Evolutionary conservation across 2,888 invertebrate species (phyloP).

Genomic region (Amaurobius ferox): DNA sequence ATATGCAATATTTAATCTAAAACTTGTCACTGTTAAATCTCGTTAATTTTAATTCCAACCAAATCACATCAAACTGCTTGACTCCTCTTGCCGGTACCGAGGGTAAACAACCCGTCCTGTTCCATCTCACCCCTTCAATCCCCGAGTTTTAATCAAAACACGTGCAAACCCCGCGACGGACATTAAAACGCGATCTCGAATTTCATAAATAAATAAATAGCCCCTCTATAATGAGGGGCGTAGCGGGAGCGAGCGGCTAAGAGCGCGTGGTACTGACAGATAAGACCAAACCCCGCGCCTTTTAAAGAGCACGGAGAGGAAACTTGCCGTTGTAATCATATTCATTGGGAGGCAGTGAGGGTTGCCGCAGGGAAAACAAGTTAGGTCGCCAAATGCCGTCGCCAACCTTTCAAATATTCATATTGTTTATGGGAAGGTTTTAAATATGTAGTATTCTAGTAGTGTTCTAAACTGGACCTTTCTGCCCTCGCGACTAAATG

Average conservation of each 20-base stretch:
- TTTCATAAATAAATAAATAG: slow-evolving; percentile 69
- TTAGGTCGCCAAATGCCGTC: slow-evolving; percentile 19
- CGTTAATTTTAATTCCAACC: background rate
- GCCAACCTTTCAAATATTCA: background rate
- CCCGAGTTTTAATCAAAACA: slow-evolving; percentile 46
- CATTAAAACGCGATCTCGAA: slow-evolving; percentile 58
- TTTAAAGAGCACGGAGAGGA: slow-evolving; percentile 55
- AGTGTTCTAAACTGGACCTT: too few species aligned
- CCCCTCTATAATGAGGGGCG: slow-evolving; percentile 50
- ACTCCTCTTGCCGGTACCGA: background rate
- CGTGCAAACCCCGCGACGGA: slow-evolving; percentile 10
- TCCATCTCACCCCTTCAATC: background rate
- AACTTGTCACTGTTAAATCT: too few species aligned
- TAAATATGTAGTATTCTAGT: too few species aligned
- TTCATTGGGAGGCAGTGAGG: slow-evolving; percentile 55
- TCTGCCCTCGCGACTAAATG: too few species aligned
- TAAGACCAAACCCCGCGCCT: slow-evolving; percentile 51
- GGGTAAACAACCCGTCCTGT: background rate
- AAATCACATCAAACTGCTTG: background rate
- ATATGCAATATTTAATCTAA: too few species aligned
- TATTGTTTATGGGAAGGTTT: background rate
- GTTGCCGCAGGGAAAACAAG: slow-evolving; percentile 37
- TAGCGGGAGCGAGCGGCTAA: slow-evolving; percentile 35
- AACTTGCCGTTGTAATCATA: slow-evolving; percentile 69
- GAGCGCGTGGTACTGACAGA: slow-evolving; percentile 66